Percentiles rank a stretch among this genome's conserved stretches.
phyloP scores from a whole-genome alignment of 1,140 invertebrate genomes.

The Limonius californicus region DNA sequence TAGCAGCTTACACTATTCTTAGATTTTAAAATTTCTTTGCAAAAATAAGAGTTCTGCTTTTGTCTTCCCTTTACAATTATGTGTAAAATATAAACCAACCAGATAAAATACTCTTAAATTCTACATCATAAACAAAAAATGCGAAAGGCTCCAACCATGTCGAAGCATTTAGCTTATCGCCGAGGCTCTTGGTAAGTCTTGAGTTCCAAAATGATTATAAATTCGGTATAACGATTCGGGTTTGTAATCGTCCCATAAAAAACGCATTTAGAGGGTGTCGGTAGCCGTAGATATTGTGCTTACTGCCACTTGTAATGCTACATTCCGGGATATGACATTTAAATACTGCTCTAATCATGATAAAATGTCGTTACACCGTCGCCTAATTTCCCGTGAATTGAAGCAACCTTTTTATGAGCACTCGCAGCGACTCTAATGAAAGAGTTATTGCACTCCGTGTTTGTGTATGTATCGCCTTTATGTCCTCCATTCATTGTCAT shows the following conservation, averaged over 20 bases:
- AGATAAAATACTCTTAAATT: no score
- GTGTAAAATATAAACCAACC: no score
- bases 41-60: no score
- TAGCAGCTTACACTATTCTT: no score
- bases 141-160: no score
- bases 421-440: not conserved
- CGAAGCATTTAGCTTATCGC: no score
- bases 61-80: no score
- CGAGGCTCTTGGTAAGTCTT: no score
- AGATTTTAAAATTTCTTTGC: no score
- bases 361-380: not conserved
- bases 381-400: conserved; percentile 1
- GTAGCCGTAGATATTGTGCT: not conserved
- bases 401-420: not conserved
- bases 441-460: not conserved
- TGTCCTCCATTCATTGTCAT: no score
- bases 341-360: not conserved
- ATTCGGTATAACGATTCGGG: not conserved
- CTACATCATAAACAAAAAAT: no score
- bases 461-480: no score
- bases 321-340: not conserved
- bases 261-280: not conserved
- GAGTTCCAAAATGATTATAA: not conserved
- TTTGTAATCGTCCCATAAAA: not conserved
- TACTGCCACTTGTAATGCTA: not conserved